A percentile compares a stretch with the other conserved stretches of the same genome.
phyloP scores from a whole-genome alignment of 2,797 vertebrate species.

The Brotula barbata region DNA sequence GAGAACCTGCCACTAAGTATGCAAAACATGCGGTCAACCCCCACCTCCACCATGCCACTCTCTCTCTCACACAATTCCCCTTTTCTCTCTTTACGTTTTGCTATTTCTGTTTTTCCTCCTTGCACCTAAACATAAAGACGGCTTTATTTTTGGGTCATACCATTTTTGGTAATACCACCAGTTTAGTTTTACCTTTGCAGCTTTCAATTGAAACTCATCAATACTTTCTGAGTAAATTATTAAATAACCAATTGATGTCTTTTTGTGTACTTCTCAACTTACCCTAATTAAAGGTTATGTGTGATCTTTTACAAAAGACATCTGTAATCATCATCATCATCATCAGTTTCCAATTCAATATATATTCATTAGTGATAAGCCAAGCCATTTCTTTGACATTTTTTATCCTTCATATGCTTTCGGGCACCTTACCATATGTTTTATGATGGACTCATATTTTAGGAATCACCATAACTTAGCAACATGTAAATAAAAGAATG shows the following conservation, averaged over 20 bases:
- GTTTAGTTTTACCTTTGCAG: not conserved
- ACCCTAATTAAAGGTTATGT: too few species aligned
- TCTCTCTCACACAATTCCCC: not conserved
- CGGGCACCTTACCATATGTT: not conserved
- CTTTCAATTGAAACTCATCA: not conserved
- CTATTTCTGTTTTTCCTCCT: not conserved
- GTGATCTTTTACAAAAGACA: too few species aligned
- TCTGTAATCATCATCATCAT: too few species aligned
- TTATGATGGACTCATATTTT: not conserved
- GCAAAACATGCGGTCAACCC: conserved; percentile 71
- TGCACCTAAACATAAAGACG: not conserved
- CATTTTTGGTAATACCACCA: not conserved
- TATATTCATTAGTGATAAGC: too few species aligned
- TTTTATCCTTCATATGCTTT: not conserved
- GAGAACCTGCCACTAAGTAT: conserved; percentile 44
- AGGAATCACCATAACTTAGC: not conserved
- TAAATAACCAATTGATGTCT: too few species aligned
- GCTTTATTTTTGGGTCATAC: too few species aligned
- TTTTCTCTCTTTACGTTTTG: not conserved
- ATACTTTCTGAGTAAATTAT: too few species aligned
- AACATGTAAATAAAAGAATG: conserved; percentile 9
- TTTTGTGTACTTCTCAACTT: too few species aligned
- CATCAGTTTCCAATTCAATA: too few species aligned
- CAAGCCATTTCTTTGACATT: too few species aligned
- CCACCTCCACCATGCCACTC: not conserved